Evolutionary conservation across 2,113 vertebrate species (phyloP), one percentile per base, ranked within the genome.

Genomic region (Nothoprocta perdicaria): DNA sequence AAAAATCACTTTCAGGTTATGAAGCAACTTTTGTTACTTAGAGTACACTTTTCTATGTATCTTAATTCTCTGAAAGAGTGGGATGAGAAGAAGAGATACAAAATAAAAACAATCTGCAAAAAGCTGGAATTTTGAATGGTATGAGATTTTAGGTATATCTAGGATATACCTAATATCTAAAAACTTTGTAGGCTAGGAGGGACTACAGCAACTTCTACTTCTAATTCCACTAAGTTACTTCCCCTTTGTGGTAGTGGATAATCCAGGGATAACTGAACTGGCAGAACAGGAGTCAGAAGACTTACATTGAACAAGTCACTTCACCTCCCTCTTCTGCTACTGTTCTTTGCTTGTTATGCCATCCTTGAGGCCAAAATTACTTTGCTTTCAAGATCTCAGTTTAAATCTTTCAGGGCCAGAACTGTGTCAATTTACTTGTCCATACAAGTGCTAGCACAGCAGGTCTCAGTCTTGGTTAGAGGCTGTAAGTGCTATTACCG

Each of bases 401-500:
- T 67, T 89, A 60, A 96, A 89, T 9, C 24, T 90, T 93, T n/a
- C 0, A 0, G 52, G 41, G 67, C 63, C 84, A 74, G 40, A 89
- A 29, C n/a, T 71, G 24, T 88, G 69, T 62, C 35, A 88, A 26
- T 62, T 65, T 89, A 31, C 84, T 65, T 95, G 94, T 68, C 89
- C 73, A 83, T 84, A 78, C 92, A 95, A 86, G 86, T 87, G 79
- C 72, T 68, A 91, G 68, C 72, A 74, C 57, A 92, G 61, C 76
- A 93, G 84, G 76, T 89, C 68, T 48, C 35, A 61, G 82, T 74
- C 35, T 46, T 12, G 75, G 88, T 87, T 91, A 63, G 29, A 94
- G 72, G 82, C 89, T 94, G 86, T 52, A 87, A 93, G 65, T 83
- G 61, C 63, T 95, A 63, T 94, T 93, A 92, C 87, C 89, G 95